phyloP scores from a whole-genome alignment of 2,797 vertebrate species.

The Lemur catta region DNA sequence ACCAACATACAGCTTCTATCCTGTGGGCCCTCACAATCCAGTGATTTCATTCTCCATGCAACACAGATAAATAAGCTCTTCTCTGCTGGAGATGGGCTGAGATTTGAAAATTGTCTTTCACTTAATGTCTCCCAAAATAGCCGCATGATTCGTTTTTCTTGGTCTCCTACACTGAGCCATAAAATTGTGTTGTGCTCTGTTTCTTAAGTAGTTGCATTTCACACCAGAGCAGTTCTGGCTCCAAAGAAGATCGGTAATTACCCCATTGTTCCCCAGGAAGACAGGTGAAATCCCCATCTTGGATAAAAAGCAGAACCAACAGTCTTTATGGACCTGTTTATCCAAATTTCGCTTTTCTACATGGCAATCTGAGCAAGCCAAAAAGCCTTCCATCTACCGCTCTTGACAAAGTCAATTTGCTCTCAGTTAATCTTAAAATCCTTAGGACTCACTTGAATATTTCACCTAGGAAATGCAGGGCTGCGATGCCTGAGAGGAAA shows the following conservation, averaged over 20 bases:
- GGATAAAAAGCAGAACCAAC: not conserved
- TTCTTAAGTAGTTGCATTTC: not conserved
- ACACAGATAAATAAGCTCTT: not conserved
- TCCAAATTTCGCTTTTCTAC: not conserved
- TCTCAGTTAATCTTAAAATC: not conserved
- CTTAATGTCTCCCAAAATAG: not conserved
- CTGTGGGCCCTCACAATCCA: not conserved
- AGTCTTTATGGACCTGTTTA: not conserved
- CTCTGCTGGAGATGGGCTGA: not conserved
- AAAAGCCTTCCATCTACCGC: not conserved
- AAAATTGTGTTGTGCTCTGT: not conserved
- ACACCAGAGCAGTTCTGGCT: not conserved
- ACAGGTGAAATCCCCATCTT: not conserved
- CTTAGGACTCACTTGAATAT: not conserved
- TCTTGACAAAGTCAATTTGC: not conserved
- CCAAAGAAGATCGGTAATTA: not conserved
- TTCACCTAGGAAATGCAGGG: not conserved
- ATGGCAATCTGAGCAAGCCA: not conserved
- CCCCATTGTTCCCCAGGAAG: not conserved
- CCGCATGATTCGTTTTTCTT: not conserved
- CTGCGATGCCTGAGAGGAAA: not conserved
- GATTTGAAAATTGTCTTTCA: constrained; percentile 18
- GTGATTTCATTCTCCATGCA: not conserved
- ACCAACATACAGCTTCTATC: not conserved
- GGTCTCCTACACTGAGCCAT: not conserved